Conservation (phyloP, 1,140 invertebrate species). For the Drosophila ogumai region DNA sequence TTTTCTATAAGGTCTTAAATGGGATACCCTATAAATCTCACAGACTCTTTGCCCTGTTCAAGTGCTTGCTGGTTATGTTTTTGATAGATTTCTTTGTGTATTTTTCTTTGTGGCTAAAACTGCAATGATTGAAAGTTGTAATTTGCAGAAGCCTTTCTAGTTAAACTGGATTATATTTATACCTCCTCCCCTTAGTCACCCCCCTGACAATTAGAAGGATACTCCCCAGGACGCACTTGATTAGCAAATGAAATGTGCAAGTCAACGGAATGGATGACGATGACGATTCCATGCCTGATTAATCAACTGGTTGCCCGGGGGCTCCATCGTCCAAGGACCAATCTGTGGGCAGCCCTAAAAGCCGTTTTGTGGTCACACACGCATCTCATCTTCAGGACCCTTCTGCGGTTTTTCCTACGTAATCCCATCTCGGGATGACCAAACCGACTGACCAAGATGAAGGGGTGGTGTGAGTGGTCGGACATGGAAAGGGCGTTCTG, state of each 20-base stretch:
- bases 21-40: conserved; percentile 6
- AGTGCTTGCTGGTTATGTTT: conserved; percentile 68
- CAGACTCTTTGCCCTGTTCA: conserved; percentile 24
- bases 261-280: conserved; percentile 41
- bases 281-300: conserved; percentile 56
- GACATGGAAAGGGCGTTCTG: conserved; percentile 45
- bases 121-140: conserved; percentile 69
- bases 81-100: conserved; percentile 67
- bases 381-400: conserved; percentile 24
- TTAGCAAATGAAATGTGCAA: conserved; percentile 48
- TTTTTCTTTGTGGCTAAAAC: conserved; percentile 38
- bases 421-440: conserved; percentile 32
- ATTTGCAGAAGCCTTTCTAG: conserved; percentile 67
- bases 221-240: conserved; percentile 21
- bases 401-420: conserved; percentile 50
- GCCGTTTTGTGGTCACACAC: conserved; percentile 69
- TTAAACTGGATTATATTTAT: conserved; percentile 24
- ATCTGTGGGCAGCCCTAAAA: conserved; percentile 36
- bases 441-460: conserved; percentile 41
- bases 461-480: background rate
- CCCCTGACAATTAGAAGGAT: conserved; percentile 51
- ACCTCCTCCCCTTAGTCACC: background rate
- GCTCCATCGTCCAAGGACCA: background rate
- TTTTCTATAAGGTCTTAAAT: no score
- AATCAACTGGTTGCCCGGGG: conserved; percentile 47